phyloP scores from a whole-genome alignment of 2,888 invertebrate genomes.

The Lepeophtheirus nordmannii region DNA sequence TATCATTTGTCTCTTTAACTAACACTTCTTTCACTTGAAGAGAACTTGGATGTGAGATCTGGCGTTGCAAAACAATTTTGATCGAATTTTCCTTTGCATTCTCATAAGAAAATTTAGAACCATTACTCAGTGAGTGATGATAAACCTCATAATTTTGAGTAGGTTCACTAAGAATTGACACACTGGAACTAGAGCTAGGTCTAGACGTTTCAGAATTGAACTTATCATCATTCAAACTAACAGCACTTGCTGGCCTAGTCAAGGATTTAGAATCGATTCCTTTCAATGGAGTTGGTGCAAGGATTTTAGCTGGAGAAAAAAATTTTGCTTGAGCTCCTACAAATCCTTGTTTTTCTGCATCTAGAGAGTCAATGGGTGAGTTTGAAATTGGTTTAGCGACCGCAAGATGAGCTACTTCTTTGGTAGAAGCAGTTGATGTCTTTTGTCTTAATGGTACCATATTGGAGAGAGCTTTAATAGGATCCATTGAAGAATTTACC shows the following conservation, averaged over 20 bases:
- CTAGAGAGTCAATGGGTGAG: no score
- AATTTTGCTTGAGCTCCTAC: constrained; percentile 15
- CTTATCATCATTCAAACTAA: not conserved
- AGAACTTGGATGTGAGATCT: not conserved
- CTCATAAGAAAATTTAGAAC: not conserved
- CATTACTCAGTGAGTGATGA: not conserved
- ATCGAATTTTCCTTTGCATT: constrained; percentile 27
- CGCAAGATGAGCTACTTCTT: no score
- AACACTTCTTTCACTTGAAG: not conserved
- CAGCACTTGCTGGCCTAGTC: not conserved
- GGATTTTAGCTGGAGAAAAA: not conserved
- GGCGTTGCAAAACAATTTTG: constrained; percentile 37
- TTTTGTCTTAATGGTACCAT: constrained; percentile 22
- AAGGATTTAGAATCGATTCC: constrained; percentile 1
- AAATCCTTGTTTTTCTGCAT: not conserved
- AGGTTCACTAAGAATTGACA: not conserved
- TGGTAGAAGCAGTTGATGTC: no score
- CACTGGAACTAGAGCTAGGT: not conserved
- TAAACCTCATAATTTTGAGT: not conserved
- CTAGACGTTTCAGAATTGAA: no score
- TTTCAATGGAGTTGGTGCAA: constrained; percentile 7
- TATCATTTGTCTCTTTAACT: not conserved
- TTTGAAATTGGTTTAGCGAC: no score
- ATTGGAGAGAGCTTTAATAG: constrained; percentile 16
- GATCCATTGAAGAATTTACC: constrained; percentile 7